Evolutionary conservation across 2,797 vertebrate genomes (phyloP), one percentile per base, ranked within the genome.

Genomic region (Vireo griseus): DNA sequence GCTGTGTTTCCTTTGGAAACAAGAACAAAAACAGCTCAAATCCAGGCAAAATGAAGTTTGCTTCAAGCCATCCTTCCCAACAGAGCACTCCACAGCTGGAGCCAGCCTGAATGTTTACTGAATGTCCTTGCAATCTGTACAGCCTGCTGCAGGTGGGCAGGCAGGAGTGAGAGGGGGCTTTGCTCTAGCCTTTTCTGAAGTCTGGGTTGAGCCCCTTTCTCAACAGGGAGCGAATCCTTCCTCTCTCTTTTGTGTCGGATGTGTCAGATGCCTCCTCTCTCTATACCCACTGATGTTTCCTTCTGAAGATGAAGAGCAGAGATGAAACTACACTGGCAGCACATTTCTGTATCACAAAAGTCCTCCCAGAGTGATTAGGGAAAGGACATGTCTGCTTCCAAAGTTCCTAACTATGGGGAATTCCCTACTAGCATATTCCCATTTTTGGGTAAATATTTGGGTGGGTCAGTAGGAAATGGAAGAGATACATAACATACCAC

Each of bases 361-460:
- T 67, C 29, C 7, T 3, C 55, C 29, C 45, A 42, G 39, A 71
- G 50, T n/a, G 19, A 39, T 35, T 13, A 50, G 44, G 26, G n/a
- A 83, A 88, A 86, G 44, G 54, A 47, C 18, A 42, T 4, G 65
- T 25, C 9, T 2, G 8, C 15, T 91, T 45, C 22, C 48, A 88
- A 37, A 0, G 3, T 39, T 72, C 19, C 35, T 21, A 51, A 1
- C 51, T 50, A 37, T 0, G 1, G 25, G 68, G 51, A 28, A 65
- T 75, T 93, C 44, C 21, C 24, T 29, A n/a, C 20, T 20, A 65
- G 22, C 16, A 14, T 14, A 65, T 66, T 83, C 74, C 39, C 17
- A 44, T 82, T 69, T 89, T 76, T 82, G 62, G 55, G 40, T 47
- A 2, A 21, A 15, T 83, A 86, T 93, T 94, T 91, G 67, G 16